Base-by-base conservation (phyloP, 2,888 invertebrate genomes). In the Tanypteryx hageni region DNA sequence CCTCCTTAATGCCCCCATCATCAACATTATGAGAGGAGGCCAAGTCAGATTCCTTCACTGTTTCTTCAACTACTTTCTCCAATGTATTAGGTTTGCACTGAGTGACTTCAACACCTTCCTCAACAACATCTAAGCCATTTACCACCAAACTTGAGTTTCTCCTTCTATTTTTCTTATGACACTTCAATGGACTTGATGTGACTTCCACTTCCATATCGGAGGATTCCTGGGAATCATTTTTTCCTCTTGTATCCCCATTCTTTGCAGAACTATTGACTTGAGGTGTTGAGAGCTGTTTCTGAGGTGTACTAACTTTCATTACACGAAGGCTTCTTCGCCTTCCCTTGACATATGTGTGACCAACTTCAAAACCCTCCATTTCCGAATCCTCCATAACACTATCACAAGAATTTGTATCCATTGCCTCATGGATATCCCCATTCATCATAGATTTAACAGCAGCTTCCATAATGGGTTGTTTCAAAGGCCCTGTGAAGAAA, bases 261-360 rank as follows among this genome's bases (percentile, higher is more conserved):
- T 22, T 59, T 9, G 18, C 3, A 14, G 85, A 59, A 18, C 22
- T 59, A 27, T n/a, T 22, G 1, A 86, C n/a, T 27, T 14, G 44
- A 57, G 83, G 13, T 56, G 27, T 8, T 13, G 59, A 27, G n/a
- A 3, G 4, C 10, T 59, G 13, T 86, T 86, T 59, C 27, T 86
- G 89, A 18, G 31, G 59, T n/a, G 59, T 59, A 18, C 16, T n/a
- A 16, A 31, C n/a, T 64, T 68, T 89, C 89, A 89, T 89, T 31
- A 89, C 89, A 89, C 89, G 89, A 44, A 89, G 64, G 13, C 89
- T 89, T 89, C 89, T 89, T n/a, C 89, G 61, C 56, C 89, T 89
- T 8, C 89, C 89, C 89, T 89, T 89, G 18, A 89, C 89, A 64
- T 44, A 89, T 14, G 64, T 64, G 64, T 89, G 89, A 16, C 89